phyloP scores from a whole-genome alignment of 2,797 vertebrate genomes.

The Borostomias antarcticus region DNA sequence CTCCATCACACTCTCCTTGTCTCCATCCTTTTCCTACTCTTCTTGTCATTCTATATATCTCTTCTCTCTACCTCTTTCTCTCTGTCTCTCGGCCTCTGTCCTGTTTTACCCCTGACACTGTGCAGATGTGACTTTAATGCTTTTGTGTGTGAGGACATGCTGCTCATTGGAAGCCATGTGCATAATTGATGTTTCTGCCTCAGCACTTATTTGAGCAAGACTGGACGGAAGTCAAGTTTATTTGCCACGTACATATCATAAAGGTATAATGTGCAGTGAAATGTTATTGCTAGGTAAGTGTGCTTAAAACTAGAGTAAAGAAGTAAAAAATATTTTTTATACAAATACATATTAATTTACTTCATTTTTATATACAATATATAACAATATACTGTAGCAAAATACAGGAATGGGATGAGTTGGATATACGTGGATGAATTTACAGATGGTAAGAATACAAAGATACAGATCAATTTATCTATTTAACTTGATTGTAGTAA shows the following conservation, averaged over 20 bases:
- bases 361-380: too few relatives aligned
- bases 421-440: too few relatives aligned
- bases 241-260: neutral
- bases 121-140: neutral
- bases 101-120: slow-evolving; percentile 4
- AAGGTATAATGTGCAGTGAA: too few relatives aligned
- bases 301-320: too few relatives aligned
- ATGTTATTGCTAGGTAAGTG: too few relatives aligned
- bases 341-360: too few relatives aligned
- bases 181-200: slow-evolving; percentile 7
- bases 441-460: too few relatives aligned
- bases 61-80: neutral
- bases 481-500: too few relatives aligned
- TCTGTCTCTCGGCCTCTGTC: neutral
- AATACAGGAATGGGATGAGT: too few relatives aligned
- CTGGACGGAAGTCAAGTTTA: neutral
- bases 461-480: too few relatives aligned
- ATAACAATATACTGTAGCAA: too few relatives aligned
- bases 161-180: slow-evolving; percentile 11
- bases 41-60: neutral
- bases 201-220: slow-evolving; percentile 9
- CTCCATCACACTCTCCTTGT: neutral
- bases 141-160: neutral
- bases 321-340: too few relatives aligned
- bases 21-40: neutral